phyloP scores from a whole-genome alignment of 2,113 vertebrate genomes.

The Orthochromis malagaraziensis region DNA sequence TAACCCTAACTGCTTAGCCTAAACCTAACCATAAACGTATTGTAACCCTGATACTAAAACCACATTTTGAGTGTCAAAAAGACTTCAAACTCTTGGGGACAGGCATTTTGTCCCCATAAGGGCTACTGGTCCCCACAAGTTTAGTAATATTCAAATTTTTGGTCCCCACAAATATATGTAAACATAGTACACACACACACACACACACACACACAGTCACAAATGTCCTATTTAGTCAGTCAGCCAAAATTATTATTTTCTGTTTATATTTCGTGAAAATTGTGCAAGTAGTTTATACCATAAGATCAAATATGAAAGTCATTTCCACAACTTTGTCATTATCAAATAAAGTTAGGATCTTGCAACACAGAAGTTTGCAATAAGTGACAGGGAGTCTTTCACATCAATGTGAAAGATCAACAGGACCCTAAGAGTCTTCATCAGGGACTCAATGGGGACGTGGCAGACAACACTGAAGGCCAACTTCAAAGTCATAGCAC shows the following conservation, averaged over 20 bases:
- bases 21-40: background rate
- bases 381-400: background rate
- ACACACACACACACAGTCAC: background rate
- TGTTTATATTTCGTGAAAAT: background rate
- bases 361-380: background rate
- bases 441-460: background rate
- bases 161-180: background rate
- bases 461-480: background rate
- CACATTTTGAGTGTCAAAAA: background rate
- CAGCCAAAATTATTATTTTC: background rate
- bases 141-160: background rate
- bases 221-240: background rate
- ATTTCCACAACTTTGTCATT: background rate
- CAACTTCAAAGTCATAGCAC: background rate
- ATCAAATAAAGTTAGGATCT: background rate
- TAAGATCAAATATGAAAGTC: background rate
- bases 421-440: background rate
- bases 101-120: background rate
- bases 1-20: background rate
- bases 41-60: background rate
- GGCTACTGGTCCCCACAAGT: background rate
- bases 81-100: background rate
- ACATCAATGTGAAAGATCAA: background rate
- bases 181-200: background rate
- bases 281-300: background rate